phyloP scores from a whole-genome alignment of 2,888 invertebrate species.

The Busseola fusca region DNA sequence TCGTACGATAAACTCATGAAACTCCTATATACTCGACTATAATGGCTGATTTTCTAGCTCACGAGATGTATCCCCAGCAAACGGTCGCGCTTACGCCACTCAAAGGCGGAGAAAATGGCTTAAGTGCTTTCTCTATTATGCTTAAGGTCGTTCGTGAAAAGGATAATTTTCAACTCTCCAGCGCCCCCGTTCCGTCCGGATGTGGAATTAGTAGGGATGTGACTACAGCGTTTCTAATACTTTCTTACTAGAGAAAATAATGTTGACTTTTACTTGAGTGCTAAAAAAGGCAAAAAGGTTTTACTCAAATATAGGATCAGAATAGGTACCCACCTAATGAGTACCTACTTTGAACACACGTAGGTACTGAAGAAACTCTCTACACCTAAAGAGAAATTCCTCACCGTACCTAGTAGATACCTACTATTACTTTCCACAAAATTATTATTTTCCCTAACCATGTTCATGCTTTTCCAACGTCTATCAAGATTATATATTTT shows the following conservation, averaged over 20 bases:
- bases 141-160: constrained; percentile 89
- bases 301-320: neutral
- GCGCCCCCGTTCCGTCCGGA: constrained; percentile 76
- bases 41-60: constrained; percentile 89
- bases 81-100: constrained; percentile 88
- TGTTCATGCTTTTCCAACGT: constrained; percentile 72
- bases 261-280: neutral
- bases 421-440: neutral
- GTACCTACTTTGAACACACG: neutral
- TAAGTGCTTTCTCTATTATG: constrained; percentile 89
- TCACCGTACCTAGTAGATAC: neutral
- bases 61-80: constrained; percentile 85
- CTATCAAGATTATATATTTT: constrained; percentile 85
- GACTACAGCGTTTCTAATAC: constrained; percentile 39
- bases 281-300: too few species aligned
- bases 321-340: neutral
- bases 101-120: constrained; percentile 89
- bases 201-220: constrained; percentile 74
- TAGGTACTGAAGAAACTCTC: neutral
- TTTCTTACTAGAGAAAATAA: neutral
- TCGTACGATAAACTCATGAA: constrained; percentile 68
- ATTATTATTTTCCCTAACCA: neutral
- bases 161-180: constrained; percentile 89
- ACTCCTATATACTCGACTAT: constrained; percentile 79
- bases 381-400: neutral